Conservation (phyloP, 2,797 vertebrate genomes). For the Enteromius radiatus region DNA sequence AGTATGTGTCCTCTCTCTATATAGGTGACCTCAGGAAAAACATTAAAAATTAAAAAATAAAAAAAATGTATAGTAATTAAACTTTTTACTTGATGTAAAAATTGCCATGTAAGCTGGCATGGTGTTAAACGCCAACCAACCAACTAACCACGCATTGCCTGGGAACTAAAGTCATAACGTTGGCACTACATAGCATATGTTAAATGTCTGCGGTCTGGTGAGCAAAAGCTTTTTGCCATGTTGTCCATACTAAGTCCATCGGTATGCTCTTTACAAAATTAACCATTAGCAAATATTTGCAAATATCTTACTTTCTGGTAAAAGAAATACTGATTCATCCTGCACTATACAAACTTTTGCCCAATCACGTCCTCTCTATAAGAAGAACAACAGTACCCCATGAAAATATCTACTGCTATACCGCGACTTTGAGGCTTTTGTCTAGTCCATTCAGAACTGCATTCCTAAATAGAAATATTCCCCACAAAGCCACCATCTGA, state of each 20-base stretch:
- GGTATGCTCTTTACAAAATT: neutral
- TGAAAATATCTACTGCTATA: slow-evolving; percentile 44
- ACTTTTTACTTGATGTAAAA: neutral
- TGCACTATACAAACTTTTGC: neutral
- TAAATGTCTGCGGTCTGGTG: neutral
- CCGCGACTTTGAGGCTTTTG: slow-evolving; percentile 31
- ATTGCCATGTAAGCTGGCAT: neutral
- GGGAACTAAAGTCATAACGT: neutral
- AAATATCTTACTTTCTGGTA: neutral
- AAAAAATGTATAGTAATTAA: neutral
- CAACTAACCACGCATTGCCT: neutral
- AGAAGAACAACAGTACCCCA: neutral
- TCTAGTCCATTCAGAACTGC: slow-evolving; percentile 51
- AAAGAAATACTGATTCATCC: neutral
- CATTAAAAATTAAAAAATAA: too few relatives aligned
- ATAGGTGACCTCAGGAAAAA: neutral
- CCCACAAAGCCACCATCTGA: slow-evolving; percentile 53
- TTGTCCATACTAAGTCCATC: neutral
- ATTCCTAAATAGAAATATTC: slow-evolving; percentile 55
- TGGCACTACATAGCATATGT: neutral
- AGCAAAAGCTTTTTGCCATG: neutral
- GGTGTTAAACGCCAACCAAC: neutral
- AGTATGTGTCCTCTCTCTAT: neutral
- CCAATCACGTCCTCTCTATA: neutral
- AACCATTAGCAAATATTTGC: neutral